Conservation (phyloP, 2,113 vertebrate species). For the Girardinichthys multiradiatus region DNA sequence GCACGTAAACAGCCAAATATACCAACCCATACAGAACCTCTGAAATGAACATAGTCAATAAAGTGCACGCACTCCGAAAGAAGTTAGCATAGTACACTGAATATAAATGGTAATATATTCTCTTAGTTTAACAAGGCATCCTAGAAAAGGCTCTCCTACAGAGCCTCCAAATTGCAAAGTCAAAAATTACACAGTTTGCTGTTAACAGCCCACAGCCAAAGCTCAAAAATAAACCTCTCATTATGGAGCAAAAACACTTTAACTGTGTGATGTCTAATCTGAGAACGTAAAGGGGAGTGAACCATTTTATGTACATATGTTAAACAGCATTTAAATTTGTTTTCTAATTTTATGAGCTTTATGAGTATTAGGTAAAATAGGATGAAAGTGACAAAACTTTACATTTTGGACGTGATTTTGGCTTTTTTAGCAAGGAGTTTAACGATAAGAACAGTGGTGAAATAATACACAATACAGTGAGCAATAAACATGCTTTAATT, state of each 20-base stretch:
- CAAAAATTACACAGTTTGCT: constrained; percentile 42
- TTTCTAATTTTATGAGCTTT: background rate
- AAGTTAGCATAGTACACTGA: constrained; percentile 14
- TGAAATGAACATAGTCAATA: background rate
- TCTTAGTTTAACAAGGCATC: constrained; percentile 41
- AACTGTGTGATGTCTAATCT: constrained; percentile 9
- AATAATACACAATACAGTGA: too few relatives aligned
- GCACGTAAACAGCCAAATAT: background rate
- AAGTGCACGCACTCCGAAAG: constrained; percentile 1
- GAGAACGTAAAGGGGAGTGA: constrained; percentile 2
- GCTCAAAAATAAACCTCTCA: constrained; percentile 42
- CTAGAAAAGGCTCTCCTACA: constrained; percentile 46
- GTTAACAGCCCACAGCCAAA: constrained; percentile 41
- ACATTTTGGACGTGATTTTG: background rate
- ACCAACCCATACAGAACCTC: background rate
- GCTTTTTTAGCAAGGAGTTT: background rate
- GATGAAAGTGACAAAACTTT: background rate
- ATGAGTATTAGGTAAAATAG: background rate
- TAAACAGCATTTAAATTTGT: constrained; percentile 8
- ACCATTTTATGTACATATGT: background rate
- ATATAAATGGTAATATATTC: constrained; percentile 11
- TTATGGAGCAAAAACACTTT: constrained; percentile 22
- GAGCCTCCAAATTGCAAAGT: constrained; percentile 39
- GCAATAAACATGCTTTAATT: too few relatives aligned
- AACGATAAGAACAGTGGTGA: too few relatives aligned